Percentiles rank a stretch among this genome's conserved stretches.
Evolutionary conservation across 1,140 invertebrate genomes (phyloP).

Genomic region (Anoplophora glabripennis): DNA sequence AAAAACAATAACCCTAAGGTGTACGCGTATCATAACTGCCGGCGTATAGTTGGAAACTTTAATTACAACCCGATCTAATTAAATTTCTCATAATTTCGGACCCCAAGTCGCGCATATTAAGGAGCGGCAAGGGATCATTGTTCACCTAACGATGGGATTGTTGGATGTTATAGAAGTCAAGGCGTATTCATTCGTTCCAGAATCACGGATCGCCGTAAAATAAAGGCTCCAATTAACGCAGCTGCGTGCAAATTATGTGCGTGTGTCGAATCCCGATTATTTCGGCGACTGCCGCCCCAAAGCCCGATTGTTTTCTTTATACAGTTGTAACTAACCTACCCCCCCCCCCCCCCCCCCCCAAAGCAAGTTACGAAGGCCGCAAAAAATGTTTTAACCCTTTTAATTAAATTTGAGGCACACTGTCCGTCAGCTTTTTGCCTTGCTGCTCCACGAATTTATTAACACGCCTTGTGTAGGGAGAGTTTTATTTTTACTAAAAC

Average conservation of each 20-base stretch:
- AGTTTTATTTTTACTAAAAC: too few relatives aligned
- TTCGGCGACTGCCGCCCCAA: constrained; percentile 3
- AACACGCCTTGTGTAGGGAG: too few relatives aligned
- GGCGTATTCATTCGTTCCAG: constrained; percentile 26
- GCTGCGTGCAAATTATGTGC: constrained; percentile 31
- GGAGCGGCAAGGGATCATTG: constrained; percentile 24
- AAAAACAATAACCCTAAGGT: constrained; percentile 7
- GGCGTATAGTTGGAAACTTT: constrained; percentile 22
- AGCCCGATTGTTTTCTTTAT: too few relatives aligned
- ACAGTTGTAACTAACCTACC: too few relatives aligned
- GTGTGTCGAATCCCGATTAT: constrained; percentile 33
- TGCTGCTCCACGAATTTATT: too few relatives aligned
- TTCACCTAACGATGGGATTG: constrained; percentile 32
- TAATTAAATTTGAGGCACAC: too few relatives aligned
- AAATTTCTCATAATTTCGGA: constrained; percentile 34
- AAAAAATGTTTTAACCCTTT: too few relatives aligned
- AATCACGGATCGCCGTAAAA: constrained; percentile 36
- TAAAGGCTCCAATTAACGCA: constrained; percentile 38
- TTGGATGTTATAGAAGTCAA: constrained; percentile 29
- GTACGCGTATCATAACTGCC: constrained; percentile 8
- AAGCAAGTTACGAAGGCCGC: too few relatives aligned
- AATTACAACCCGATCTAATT: constrained; percentile 29
- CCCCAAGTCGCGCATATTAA: constrained; percentile 30
- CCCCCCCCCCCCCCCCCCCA: too few relatives aligned
- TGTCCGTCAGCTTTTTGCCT: too few relatives aligned